Conservation (phyloP, 2,113 vertebrate species). For the Poecilia latipinna region DNA sequence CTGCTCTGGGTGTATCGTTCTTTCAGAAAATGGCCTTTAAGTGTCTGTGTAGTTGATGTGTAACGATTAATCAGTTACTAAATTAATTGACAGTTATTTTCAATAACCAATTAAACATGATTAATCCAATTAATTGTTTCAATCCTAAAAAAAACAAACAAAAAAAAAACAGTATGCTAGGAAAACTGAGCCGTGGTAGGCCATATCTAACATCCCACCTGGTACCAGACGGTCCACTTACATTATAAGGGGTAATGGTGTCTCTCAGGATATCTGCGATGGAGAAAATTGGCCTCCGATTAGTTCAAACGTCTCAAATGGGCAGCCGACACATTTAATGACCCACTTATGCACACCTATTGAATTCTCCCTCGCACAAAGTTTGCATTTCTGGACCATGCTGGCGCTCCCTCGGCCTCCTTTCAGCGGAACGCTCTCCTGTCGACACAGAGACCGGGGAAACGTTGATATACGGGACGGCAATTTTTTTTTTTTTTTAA, state of each 20-base stretch:
- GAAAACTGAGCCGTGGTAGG: too few relatives aligned
- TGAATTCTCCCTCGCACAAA: slow-evolving; percentile 96
- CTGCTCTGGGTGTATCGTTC: too few relatives aligned
- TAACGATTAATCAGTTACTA: too few relatives aligned
- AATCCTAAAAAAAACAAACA: background rate
- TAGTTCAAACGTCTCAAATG: background rate
- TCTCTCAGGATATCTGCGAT: slow-evolving; percentile 90
- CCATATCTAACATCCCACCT: background rate
- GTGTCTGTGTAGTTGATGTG: too few relatives aligned
- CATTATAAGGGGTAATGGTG: slow-evolving; percentile 92
- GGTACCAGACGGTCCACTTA: slow-evolving; percentile 76
- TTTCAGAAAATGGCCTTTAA: too few relatives aligned
- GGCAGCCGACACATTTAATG: background rate
- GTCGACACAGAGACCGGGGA: background rate
- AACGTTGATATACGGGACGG: too few relatives aligned
- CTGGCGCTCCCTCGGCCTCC: slow-evolving; percentile 93
- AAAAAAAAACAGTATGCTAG: background rate
- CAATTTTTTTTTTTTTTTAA: too few relatives aligned
- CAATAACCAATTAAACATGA: too few relatives aligned
- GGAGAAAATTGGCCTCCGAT: background rate
- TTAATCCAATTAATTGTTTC: too few relatives aligned
- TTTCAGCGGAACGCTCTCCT: slow-evolving; percentile 94
- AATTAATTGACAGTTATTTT: too few relatives aligned
- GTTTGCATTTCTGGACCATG: slow-evolving; percentile 97
- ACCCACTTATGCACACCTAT: slow-evolving; percentile 81